Evolutionary conservation across 2,797 vertebrate species (phyloP), one percentile per base, ranked within the genome.

Genomic region (Trachurus trachurus): DNA sequence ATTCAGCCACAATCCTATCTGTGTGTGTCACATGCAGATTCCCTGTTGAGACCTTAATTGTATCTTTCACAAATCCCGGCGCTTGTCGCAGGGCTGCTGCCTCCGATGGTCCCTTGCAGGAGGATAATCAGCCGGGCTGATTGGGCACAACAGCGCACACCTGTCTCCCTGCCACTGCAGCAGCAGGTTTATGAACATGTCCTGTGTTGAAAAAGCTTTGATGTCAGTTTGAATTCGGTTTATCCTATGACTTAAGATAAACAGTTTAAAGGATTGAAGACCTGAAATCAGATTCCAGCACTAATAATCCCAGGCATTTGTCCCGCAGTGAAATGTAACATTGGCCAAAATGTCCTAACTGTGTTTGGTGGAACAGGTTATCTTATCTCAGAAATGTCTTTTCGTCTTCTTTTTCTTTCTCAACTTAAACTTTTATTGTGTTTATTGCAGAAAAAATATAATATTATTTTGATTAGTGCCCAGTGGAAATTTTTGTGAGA

Each of bases 11-110:
- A 84, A 81, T 87, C 86, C 84, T 90, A 92, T 91, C 88, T 83
- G 84, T 77, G 42, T 70, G 82, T 83, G 88, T 88, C 84, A 91
- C 89, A 84, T 34, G 47, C 75, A 50, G 78, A 84, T 87, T 92
- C 88, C 89, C 92, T 64, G 87, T 82, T 73, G 87, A 91, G 91
- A 82, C 87, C 86, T 90, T 95, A 94, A 95, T 94, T 95, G 93
- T 91, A 83, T 94, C 90, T 90, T 81, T 82, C 52, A 42, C 80
- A 93, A 94, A 94, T 93, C 91, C 91, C 34, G 65, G 59, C 44
- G 74, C 88, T 89, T 90, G 92, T 93, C 87, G 83, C 86, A 83
- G 74, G 73, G 80, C 64, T 72, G 81, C 75, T 9, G 78, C 80
- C 76, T 89, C 81, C 78, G 74, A 87, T 74, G 83, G 85, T 74